phyloP scores from a whole-genome alignment of 2,797 vertebrate species.

The Molossus molossus region DNA sequence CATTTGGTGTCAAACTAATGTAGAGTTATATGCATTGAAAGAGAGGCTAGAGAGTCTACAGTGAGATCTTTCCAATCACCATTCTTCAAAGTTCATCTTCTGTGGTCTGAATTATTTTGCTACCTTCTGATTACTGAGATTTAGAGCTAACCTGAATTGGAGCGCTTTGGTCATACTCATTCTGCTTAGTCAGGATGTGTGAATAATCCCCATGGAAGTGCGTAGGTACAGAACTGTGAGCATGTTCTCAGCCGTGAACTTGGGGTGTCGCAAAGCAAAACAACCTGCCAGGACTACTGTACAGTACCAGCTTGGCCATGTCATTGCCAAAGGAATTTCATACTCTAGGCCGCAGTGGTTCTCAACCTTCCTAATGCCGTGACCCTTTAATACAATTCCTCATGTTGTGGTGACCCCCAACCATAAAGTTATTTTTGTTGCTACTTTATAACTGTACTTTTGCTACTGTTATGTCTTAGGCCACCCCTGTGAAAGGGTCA shows the following conservation, averaged over 20 bases:
- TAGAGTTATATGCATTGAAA: neutral
- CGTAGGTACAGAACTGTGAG: too few species aligned
- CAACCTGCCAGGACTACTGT: neutral
- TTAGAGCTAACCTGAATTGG: neutral
- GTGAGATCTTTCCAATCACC: neutral
- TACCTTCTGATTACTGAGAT: neutral
- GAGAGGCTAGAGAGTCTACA: neutral
- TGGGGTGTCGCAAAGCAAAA: neutral
- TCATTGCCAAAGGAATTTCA: neutral
- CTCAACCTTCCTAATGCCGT: too few species aligned
- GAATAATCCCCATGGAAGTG: neutral
- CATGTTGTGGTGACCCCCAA: too few species aligned
- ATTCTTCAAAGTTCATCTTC: neutral
- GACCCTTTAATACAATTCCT: too few species aligned
- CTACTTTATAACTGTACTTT: too few species aligned
- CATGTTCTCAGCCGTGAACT: neutral
- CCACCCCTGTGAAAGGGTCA: too few species aligned
- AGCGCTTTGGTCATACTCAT: too few species aligned
- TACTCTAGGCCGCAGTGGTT: too few species aligned
- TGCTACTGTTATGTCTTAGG: too few species aligned
- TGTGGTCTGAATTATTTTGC: neutral
- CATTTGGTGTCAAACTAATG: neutral
- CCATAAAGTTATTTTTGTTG: too few species aligned
- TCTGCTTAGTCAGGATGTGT: neutral
- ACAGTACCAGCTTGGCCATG: neutral